Conservation (phyloP, 2,888 invertebrate species). For the Drosophila robusta region DNA sequence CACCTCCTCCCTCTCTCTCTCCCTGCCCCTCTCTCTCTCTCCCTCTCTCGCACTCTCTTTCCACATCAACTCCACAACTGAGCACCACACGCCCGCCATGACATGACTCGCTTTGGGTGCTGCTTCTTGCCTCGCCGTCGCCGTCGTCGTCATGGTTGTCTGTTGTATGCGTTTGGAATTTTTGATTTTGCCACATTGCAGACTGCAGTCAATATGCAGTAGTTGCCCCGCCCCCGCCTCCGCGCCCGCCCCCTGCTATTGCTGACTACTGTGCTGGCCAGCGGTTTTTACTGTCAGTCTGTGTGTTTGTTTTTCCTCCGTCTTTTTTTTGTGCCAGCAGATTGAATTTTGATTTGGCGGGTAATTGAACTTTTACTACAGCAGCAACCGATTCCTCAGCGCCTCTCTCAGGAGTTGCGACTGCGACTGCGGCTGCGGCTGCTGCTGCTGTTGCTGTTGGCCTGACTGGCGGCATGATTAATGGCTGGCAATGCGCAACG, state of each 20-base stretch:
- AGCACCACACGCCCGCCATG: conserved; percentile 56
- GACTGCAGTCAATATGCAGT: conserved; percentile 71
- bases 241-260: background rate
- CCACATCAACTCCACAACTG: background rate
- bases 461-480: conserved; percentile 68
- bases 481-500: conserved; percentile 80
- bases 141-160: conserved; percentile 69
- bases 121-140: conserved; percentile 17
- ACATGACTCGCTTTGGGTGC: conserved; percentile 60
- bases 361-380: conserved; percentile 82
- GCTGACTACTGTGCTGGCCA: conserved; percentile 47
- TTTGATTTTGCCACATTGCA: conserved; percentile 81
- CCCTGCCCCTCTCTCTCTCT: no score
- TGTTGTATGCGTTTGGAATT: conserved; percentile 81
- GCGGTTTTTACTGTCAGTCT: conserved; percentile 29
- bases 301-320: conserved; percentile 43
- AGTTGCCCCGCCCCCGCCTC: conserved; percentile 12
- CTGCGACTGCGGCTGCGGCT: conserved; percentile 6
- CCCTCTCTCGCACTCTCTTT: no score
- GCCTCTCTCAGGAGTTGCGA: conserved; percentile 16
- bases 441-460: conserved; percentile 25
- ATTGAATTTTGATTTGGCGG: conserved; percentile 83
- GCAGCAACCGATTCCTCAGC: conserved; percentile 32
- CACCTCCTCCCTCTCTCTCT: background rate
- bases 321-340: conserved; percentile 66